Percentiles rank a stretch among this genome's conserved stretches.
Evolutionary conservation across 2,113 vertebrate species (phyloP).

Genomic region (Neolamprologus kungweensis): DNA sequence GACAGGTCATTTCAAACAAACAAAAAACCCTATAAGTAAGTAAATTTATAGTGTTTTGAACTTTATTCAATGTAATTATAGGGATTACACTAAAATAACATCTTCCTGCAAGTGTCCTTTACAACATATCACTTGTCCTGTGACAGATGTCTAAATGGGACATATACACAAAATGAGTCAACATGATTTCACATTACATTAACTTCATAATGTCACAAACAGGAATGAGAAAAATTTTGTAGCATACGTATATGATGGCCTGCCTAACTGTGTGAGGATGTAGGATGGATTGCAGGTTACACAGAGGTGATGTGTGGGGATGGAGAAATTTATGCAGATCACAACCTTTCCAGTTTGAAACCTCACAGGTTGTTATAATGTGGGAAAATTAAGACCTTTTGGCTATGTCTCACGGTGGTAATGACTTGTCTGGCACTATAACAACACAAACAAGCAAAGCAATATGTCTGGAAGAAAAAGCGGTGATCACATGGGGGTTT

Average conservation of each 20-base stretch:
- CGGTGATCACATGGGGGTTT: background rate
- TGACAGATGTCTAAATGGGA: background rate
- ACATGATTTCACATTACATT: background rate
- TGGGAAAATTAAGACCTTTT: background rate
- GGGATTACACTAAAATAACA: background rate
- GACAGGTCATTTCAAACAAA: background rate
- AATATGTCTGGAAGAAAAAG: background rate
- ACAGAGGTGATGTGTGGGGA: background rate
- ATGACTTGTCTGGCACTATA: background rate
- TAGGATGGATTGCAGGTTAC: background rate
- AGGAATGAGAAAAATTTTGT: background rate
- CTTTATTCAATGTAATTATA: background rate
- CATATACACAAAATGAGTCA: background rate
- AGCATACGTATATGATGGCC: background rate
- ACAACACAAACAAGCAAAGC: conserved; percentile 14
- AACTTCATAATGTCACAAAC: background rate
- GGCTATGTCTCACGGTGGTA: background rate
- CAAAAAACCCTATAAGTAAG: background rate
- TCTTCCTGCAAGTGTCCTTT: background rate
- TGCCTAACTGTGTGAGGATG: background rate
- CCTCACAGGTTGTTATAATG: background rate
- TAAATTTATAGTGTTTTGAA: background rate
- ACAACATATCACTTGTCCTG: background rate
- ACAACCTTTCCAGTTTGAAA: conserved; percentile 19
- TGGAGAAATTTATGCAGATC: conserved; percentile 19